Evolutionary conservation across 2,888 invertebrate genomes (phyloP).

Genomic region (Dysmachus trigonus): DNA sequence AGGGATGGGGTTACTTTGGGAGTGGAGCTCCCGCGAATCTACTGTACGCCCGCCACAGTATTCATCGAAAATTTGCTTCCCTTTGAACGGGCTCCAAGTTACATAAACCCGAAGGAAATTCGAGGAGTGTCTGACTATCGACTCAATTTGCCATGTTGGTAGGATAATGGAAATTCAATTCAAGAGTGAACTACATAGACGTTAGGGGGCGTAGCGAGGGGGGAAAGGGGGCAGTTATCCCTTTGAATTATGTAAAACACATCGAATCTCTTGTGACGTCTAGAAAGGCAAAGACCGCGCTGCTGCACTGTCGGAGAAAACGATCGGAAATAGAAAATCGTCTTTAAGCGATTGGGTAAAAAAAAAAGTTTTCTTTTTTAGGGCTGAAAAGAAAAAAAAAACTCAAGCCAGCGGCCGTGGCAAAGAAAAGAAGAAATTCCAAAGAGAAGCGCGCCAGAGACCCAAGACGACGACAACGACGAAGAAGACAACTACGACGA

Average conservation of each 20-base stretch:
- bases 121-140: slow-evolving; percentile 15
- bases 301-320: not conserved
- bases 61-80: slow-evolving; percentile 6
- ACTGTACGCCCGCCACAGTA: not conserved
- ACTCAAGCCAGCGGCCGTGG: not conserved
- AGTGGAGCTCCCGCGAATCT: not conserved
- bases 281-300: not conserved
- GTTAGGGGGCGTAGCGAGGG: not conserved
- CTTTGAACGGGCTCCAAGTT: not conserved
- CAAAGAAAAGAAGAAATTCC: not conserved
- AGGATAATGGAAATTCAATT: slow-evolving; percentile 1
- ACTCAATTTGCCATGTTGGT: slow-evolving; percentile 17
- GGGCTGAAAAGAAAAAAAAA: not conserved
- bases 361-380: not conserved
- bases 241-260: not conserved
- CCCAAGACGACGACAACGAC: not conserved
- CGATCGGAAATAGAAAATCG: slow-evolving; percentile 31
- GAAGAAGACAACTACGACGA: not conserved
- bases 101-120: not conserved
- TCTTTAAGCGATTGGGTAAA: not conserved
- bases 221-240: not conserved
- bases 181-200: not conserved
- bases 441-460: not conserved
- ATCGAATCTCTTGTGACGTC: not conserved
- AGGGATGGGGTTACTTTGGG: not conserved